phyloP scores from a whole-genome alignment of 2,888 invertebrate species.

The Drosophila trichaetosa region DNA sequence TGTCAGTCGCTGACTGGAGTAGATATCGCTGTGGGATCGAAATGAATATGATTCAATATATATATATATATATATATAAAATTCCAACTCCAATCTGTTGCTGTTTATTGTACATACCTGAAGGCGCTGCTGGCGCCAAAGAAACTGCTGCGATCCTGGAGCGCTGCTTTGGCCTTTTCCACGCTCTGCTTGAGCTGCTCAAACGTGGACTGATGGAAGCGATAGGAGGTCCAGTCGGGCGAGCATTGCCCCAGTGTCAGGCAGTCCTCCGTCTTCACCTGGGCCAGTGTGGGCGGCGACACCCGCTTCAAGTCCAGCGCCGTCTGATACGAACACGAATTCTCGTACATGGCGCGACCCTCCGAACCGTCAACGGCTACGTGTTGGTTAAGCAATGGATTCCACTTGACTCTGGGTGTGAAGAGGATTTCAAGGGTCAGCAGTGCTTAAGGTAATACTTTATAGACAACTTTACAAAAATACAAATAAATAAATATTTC shows the following conservation, averaged over 20 bases:
- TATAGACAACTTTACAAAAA: background rate
- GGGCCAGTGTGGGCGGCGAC: slow-evolving; percentile 85
- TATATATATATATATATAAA: background rate
- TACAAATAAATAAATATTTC: background rate
- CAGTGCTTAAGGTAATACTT: background rate
- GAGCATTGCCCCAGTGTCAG: slow-evolving; percentile 86
- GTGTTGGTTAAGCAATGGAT: slow-evolving; percentile 77
- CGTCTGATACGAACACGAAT: slow-evolving; percentile 96
- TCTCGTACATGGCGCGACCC: slow-evolving; percentile 91
- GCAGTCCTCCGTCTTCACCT: slow-evolving; percentile 86
- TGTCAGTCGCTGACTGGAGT: slow-evolving; percentile 84
- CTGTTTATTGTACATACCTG: slow-evolving; percentile 85
- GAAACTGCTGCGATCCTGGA: slow-evolving; percentile 90
- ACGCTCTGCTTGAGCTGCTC: slow-evolving; percentile 95
- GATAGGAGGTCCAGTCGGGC: slow-evolving; percentile 91
- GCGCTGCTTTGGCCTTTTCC: slow-evolving; percentile 94
- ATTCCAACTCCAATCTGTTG: background rate
- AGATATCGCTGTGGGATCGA: slow-evolving; percentile 81
- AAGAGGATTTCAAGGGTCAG: background rate
- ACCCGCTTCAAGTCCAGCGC: slow-evolving; percentile 91
- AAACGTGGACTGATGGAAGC: slow-evolving; percentile 94
- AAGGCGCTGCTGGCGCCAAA: slow-evolving; percentile 90
- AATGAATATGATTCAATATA: background rate
- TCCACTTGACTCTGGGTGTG: slow-evolving; percentile 82
- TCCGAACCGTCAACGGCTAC: slow-evolving; percentile 65